Evolutionary conservation across 2,888 invertebrate species (phyloP), one percentile per base, ranked within the genome.

Genomic region (Hydropsyche betteni): DNA sequence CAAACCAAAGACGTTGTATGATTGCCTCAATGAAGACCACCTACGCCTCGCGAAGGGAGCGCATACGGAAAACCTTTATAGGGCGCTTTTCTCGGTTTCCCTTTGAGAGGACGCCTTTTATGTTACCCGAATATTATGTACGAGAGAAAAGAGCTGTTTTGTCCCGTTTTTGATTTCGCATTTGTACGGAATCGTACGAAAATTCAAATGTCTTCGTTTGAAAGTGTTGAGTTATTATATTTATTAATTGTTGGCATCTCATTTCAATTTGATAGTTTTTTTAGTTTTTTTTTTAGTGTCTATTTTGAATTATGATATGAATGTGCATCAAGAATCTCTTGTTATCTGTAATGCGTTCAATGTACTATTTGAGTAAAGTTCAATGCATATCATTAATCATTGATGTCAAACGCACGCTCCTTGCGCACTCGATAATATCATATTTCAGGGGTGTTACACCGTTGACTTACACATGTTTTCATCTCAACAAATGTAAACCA

Each of bases 351-450:
- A 72, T 72, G 58, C 38, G 38, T 36, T 68, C 61, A 50, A 58
- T 71, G 64, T 75, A 51, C 70, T 72, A 34, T 61, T 14, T 51
- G 69, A 7, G 12, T 33, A 55, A 24, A 72, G 72, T 72, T 72
- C 61, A 55, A 69, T 73, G 71, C 61, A 75, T 72, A 69, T 53
- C 77, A 69, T 77, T 77, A 77, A 77, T 77, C 77, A 75, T 44
- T 33, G 61, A 58, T 77, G 77, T 75, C 77, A 75, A 69, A 38
- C 73, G 74, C 77, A 77, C 44, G 44, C 75, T 72, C 73, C 44
- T 68, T 55, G 61, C 73, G 16, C 70, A 74, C 38, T 69, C 70
- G 53, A 52, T 34, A 64, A 76, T 33, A 75, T 72, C 72, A 58
- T 72, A 72, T 58, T n/a, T n/a, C 44, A 58, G 72, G 44, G 61